Percentiles rank a stretch among this genome's conserved stretches.
phyloP scores from a whole-genome alignment of 2,113 vertebrate species.

The Nanger granti region DNA sequence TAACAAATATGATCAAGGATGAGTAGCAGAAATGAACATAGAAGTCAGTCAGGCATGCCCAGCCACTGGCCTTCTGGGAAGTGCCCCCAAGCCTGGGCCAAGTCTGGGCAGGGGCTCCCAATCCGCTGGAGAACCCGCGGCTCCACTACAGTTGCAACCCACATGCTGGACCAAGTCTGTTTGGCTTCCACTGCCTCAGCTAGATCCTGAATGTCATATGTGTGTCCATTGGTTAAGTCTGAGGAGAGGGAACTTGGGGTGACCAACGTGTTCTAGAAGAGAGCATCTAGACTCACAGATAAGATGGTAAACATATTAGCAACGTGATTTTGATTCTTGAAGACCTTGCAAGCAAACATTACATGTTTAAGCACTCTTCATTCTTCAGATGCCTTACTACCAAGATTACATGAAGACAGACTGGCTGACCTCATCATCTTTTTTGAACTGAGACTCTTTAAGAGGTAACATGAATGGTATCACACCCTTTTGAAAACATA shows the following conservation, averaged over 20 bases:
- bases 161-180: not conserved
- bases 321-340: constrained; percentile 79
- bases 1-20: not conserved
- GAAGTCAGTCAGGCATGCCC: not conserved
- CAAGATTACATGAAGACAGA: not conserved
- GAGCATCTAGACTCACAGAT: constrained; percentile 82
- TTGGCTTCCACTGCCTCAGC: not conserved
- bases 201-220: not conserved
- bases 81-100: not conserved
- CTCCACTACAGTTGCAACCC: not conserved
- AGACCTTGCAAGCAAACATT: constrained; percentile 83
- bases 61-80: not conserved
- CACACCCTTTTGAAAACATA: not conserved
- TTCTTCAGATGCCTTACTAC: not conserved
- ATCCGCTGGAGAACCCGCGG: rapidly evolving
- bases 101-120: not conserved
- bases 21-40: not conserved
- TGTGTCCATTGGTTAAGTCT: not conserved
- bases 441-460: not conserved
- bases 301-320: constrained; percentile 89
- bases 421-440: not conserved
- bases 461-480: not conserved
- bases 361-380: constrained; percentile 69
- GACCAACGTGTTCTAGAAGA: constrained; percentile 80
- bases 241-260: not conserved